Base-by-base conservation (phyloP, 2,888 invertebrate species). In the Drosophila mimetica region DNA sequence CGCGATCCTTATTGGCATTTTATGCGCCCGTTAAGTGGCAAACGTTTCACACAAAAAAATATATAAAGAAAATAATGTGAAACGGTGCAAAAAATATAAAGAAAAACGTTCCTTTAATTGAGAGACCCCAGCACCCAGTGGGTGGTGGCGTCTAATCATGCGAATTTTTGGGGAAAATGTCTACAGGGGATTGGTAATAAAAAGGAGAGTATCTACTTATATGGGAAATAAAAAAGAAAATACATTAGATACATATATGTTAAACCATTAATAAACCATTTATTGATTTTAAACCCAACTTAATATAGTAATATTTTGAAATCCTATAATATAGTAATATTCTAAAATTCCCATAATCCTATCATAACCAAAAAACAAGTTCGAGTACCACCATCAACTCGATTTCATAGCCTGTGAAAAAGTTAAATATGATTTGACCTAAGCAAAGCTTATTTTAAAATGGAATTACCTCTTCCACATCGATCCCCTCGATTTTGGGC, bases 1-100 rank as follows among this genome's bases (percentile, higher is more conserved):
- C 16, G 46, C 30, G 46, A 46, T 39, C 64, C 32, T 52, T 72
- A 53, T 71, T 54, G 71, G 72, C 60, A 59, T 75, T 83, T 80
- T 63, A 75, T 73, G 73, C 11, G 39, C 30, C 46, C 60, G 65
- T 71, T 59, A 73, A 86, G 73, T 83, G 80, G 48, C 59, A 47
- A 51, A 39, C 70, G 60, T 67, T 81, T 65, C n/a, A 8, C 8
- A 18, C 7, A 25, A 25, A 32, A 51, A 42, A 16, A 66, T 25
- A 53, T 25, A 36, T 3, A 37, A 50, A 44, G 14, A 64, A 30
- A 20, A 25, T 11, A 22, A 11, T 20, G 9, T 44, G 34, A 30
- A 60, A 13, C 60, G 18, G n/a, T 22, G 25, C 18, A 25, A 16
- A 41, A 58, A 18, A 57, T 11, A 22, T 9, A 14, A 16, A 7